These are phyloP conservation scores for Pemphigus obesinymphae DNA, from an alignment of 1,140 invertebrate species.

Conservation along the genomic window DNA sequence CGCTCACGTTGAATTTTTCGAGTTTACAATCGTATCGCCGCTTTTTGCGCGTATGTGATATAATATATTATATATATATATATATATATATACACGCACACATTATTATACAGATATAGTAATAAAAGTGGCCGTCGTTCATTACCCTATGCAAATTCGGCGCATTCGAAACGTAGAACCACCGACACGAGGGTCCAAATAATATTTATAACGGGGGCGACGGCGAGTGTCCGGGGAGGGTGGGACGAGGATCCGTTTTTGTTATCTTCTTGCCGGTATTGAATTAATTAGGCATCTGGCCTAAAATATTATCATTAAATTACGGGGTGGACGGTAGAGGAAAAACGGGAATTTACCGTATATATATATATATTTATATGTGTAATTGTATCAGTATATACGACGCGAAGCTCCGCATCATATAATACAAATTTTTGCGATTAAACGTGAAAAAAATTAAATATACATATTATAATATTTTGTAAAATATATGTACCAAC, in stretches of 20 bases:
- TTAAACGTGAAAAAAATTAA: no score
- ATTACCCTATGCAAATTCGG: slow-evolving; percentile 40
- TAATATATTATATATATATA: no score
- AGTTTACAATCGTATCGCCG: not conserved
- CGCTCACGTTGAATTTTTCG: not conserved
- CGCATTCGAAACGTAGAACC: not conserved
- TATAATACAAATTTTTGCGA: no score
- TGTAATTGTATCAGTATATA: not conserved
- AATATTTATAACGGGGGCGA: slow-evolving; percentile 27
- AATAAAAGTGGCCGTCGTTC: slow-evolving; percentile 36
- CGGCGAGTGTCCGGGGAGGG: not conserved
- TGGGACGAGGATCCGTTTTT: slow-evolving; percentile 36
- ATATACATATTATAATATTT: no score
- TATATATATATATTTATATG: not conserved
- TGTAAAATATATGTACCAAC: no score
- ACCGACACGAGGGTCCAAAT: slow-evolving; percentile 33
- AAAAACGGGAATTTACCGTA: slow-evolving; percentile 12
- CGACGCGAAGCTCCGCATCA: no score
- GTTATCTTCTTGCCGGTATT: slow-evolving; percentile 40
- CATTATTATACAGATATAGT: no score
- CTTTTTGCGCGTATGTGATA: not conserved
- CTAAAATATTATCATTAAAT: slow-evolving; percentile 38
- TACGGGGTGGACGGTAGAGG: not conserved
- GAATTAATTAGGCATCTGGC: slow-evolving; percentile 39
- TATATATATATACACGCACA: not conserved